Percentiles rank a stretch among this genome's conserved stretches.
These are phyloP conservation scores for Channa striata DNA, from an alignment of 2,797 vertebrate species.

Conservation along the genomic window DNA sequence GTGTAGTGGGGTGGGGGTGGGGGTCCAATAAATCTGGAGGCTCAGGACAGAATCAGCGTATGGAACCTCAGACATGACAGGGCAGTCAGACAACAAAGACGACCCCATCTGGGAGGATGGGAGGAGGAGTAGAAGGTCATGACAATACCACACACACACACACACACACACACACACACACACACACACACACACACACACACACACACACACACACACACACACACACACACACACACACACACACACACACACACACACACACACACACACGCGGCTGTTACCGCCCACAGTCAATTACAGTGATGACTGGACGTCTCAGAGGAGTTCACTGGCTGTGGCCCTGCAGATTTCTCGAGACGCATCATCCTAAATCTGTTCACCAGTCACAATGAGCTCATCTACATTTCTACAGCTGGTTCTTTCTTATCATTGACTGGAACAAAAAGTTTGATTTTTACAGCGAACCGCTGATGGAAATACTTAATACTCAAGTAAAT, in stretches of 20 bases:
- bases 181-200: slow-evolving; percentile 35
- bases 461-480: not conserved
- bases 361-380: slow-evolving; percentile 58
- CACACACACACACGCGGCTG: slow-evolving; percentile 44
- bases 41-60: slow-evolving; percentile 33
- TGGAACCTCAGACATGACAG: slow-evolving; percentile 50
- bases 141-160: slow-evolving; percentile 27
- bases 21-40: not conserved
- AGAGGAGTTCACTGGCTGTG: slow-evolving; percentile 27
- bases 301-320: slow-evolving; percentile 43
- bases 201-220: slow-evolving; percentile 14
- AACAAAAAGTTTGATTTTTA: slow-evolving; percentile 6
- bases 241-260: slow-evolving; percentile 37
- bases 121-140: slow-evolving; percentile 68
- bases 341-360: slow-evolving; percentile 50
- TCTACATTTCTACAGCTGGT: slow-evolving; percentile 23
- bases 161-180: slow-evolving; percentile 32
- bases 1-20: not conserved
- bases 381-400: slow-evolving; percentile 38
- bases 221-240: slow-evolving; percentile 23
- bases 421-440: slow-evolving; percentile 13
- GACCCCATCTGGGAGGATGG: slow-evolving; percentile 66
- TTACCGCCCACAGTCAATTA: slow-evolving; percentile 59
- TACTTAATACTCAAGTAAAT: too few relatives aligned
- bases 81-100: slow-evolving; percentile 71